These are phyloP conservation scores for Alcis repandata DNA, from an alignment of 2,888 invertebrate genomes.

Conservation along the genomic window DNA sequence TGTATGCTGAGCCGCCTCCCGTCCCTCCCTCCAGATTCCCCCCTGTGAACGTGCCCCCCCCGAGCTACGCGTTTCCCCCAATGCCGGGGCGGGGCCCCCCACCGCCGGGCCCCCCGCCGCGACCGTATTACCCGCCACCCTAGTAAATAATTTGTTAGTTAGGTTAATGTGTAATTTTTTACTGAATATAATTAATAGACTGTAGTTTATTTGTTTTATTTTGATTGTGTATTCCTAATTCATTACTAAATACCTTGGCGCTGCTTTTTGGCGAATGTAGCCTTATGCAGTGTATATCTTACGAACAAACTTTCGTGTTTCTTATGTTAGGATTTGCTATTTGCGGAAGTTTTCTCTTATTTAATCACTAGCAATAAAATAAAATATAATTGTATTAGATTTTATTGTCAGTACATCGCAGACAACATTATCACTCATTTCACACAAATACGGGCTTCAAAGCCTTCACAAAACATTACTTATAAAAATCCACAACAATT, in stretches of 20 bases:
- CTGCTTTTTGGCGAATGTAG: no score
- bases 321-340: no score
- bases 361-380: background rate
- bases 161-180: slow-evolving; percentile 72
- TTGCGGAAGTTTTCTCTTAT: no score
- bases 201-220: slow-evolving; percentile 52
- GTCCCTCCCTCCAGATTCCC: slow-evolving; percentile 63
- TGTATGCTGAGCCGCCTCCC: slow-evolving; percentile 80
- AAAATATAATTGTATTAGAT: slow-evolving; percentile 48
- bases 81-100: slow-evolving; percentile 61
- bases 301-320: no score
- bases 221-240: background rate
- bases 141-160: slow-evolving; percentile 62
- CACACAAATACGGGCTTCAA: slow-evolving; percentile 28
- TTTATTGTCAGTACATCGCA: slow-evolving; percentile 65
- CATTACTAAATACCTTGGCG: no score
- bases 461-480: slow-evolving; percentile 17
- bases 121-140: slow-evolving; percentile 80
- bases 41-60: slow-evolving; percentile 76
- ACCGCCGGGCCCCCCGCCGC: slow-evolving; percentile 68
- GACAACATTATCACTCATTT: slow-evolving; percentile 41
- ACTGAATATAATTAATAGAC: slow-evolving; percentile 74
- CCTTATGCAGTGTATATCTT: no score
- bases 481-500: slow-evolving; percentile 36
- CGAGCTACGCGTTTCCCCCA: slow-evolving; percentile 69